phyloP scores from a whole-genome alignment of 2,113 vertebrate species.

The Hydrolagus affinis region DNA sequence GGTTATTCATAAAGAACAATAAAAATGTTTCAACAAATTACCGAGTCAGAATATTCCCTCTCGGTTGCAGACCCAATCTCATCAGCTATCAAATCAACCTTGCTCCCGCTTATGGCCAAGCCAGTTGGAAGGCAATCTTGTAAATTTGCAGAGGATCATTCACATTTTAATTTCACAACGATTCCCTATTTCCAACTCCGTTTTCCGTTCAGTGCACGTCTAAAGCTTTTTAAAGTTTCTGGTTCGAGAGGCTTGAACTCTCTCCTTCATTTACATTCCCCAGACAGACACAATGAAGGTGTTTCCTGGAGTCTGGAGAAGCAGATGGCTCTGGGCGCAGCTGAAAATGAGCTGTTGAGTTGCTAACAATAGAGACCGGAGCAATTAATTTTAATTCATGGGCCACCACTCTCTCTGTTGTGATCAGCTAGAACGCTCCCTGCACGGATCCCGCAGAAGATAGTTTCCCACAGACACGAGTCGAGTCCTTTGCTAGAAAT shows the following conservation, averaged over 20 bases:
- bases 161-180: neutral
- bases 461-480: neutral
- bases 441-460: neutral
- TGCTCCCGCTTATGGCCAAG: neutral
- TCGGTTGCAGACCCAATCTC: neutral
- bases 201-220: neutral
- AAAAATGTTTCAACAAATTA: neutral
- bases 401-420: constrained; percentile 5
- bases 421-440: neutral
- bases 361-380: neutral
- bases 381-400: constrained; percentile 32
- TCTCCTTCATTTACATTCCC: neutral
- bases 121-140: constrained; percentile 10
- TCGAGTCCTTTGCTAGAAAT: constrained; percentile 9
- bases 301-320: constrained; percentile 3
- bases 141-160: neutral
- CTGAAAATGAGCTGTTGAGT: constrained; percentile 30
- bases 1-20: neutral
- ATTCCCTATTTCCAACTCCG: neutral
- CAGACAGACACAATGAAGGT: neutral
- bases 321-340: neutral
- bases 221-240: neutral
- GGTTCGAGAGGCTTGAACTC: neutral
- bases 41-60: neutral
- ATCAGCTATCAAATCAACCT: neutral